A percentile compares a stretch with the other conserved stretches of the same genome.
Evolutionary conservation across 2,888 invertebrate genomes (phyloP).

Genomic region (Seira ritae): DNA sequence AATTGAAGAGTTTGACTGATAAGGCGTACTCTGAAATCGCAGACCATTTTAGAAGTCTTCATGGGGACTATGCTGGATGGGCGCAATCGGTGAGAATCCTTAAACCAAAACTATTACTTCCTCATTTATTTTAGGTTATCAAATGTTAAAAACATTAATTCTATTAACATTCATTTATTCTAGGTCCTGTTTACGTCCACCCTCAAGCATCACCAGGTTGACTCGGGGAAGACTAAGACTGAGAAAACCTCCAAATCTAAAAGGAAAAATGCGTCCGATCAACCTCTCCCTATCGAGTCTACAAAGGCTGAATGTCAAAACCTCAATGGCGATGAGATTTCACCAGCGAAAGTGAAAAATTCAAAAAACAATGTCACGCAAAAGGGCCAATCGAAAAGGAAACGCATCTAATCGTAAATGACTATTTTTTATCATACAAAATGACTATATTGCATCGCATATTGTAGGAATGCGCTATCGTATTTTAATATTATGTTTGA

Average conservation of each 20-base stretch:
- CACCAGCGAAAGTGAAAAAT: too few relatives aligned
- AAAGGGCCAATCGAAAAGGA: too few relatives aligned
- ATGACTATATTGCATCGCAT: too few relatives aligned
- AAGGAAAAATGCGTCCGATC: not conserved
- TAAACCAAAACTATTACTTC: not conserved
- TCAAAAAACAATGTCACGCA: too few relatives aligned
- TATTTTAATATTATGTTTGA: too few relatives aligned
- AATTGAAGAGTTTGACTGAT: slow-evolving; percentile 86
- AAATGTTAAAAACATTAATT: not conserved
- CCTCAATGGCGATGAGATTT: not conserved
- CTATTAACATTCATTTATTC: not conserved
- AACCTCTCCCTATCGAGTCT: too few relatives aligned
- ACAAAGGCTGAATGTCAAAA: slow-evolving; percentile 19
- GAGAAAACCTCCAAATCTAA: not conserved
- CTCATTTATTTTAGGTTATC: not conserved
- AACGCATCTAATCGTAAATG: too few relatives aligned
- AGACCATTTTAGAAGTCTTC: slow-evolving; percentile 85
- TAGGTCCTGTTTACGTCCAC: slow-evolving; percentile 69
- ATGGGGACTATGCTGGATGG: slow-evolving; percentile 95
- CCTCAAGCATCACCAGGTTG: slow-evolving; percentile 60
- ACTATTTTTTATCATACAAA: too few relatives aligned
- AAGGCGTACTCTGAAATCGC: slow-evolving; percentile 92
- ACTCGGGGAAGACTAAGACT: not conserved
- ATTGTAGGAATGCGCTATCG: too few relatives aligned
- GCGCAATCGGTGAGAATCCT: slow-evolving; percentile 95